Evolutionary conservation across 2,888 invertebrate species (phyloP).

Genomic region (Syrphus vitripennis): DNA sequence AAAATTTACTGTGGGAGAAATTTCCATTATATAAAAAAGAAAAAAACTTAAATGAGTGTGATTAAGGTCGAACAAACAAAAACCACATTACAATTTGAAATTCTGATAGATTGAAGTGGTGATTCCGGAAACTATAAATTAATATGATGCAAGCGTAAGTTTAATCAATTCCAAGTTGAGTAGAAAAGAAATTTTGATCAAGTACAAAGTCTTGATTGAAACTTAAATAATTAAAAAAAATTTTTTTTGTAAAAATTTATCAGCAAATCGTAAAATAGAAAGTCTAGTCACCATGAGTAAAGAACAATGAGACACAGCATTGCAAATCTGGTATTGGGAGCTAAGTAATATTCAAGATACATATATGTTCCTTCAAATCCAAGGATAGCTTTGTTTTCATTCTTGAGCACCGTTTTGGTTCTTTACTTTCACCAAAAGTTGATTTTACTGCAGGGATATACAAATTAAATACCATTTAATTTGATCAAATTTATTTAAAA

Average conservation of each 20-base stretch:
- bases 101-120: neutral
- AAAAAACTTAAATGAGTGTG: neutral
- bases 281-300: no score
- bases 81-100: neutral
- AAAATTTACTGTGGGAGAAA: neutral
- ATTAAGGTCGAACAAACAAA: conserved; percentile 6
- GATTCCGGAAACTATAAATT: neutral
- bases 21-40: neutral
- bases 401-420: no score
- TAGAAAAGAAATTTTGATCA: neutral
- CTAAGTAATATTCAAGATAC: no score
- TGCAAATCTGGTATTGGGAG: no score
- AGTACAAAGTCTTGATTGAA: neutral
- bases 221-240: neutral
- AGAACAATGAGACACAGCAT: no score
- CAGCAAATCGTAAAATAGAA: neutral
- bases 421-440: no score
- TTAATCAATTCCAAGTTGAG: neutral
- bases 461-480: no score
- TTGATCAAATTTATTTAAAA: no score
- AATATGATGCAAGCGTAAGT: no score
- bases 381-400: no score
- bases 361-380: no score
- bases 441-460: no score
- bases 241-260: neutral